Conservation (phyloP, 2,113 vertebrate species). For the Thermophis baileyi region DNA sequence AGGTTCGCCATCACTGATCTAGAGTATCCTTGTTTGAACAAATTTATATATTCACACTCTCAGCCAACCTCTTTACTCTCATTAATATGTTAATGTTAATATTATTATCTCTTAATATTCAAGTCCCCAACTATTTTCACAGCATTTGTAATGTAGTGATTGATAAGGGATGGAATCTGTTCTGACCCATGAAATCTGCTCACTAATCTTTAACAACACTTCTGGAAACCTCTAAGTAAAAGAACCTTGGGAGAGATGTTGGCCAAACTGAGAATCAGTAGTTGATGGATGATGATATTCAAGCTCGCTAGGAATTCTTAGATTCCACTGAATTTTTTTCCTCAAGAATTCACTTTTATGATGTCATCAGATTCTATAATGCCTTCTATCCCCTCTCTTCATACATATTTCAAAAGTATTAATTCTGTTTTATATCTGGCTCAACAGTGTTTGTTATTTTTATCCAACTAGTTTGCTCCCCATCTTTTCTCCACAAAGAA, state of each 20-base stretch:
- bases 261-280: neutral
- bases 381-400: neutral
- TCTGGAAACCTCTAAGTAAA: neutral
- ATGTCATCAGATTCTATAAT: conserved; percentile 7
- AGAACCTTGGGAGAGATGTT: neutral
- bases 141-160: neutral
- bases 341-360: neutral
- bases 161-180: neutral
- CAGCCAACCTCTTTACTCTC: neutral
- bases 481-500: neutral
- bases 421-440: neutral
- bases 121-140: neutral
- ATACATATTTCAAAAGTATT: neutral
- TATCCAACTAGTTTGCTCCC: neutral
- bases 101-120: neutral
- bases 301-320: neutral
- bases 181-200: neutral
- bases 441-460: neutral
- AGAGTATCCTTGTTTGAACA: neutral
- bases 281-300: neutral
- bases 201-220: neutral
- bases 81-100: neutral
- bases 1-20: neutral
- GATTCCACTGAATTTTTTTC: neutral
- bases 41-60: neutral